phyloP scores from a whole-genome alignment of 2,888 invertebrate genomes.

The Eremobia ochroleuca region DNA sequence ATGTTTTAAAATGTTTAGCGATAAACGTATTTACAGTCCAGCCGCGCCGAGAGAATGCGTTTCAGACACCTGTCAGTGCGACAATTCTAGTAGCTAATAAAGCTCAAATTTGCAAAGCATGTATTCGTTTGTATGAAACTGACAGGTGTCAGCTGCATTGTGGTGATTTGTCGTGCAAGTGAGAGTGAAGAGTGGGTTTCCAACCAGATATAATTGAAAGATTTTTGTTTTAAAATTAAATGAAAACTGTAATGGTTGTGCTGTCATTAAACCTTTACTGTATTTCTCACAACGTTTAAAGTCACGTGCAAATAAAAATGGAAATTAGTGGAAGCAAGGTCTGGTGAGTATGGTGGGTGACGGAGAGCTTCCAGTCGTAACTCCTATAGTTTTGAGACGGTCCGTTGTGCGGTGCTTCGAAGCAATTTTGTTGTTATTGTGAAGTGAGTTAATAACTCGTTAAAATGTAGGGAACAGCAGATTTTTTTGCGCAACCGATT shows the following conservation, averaged over 20 bases:
- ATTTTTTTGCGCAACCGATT: too few relatives aligned
- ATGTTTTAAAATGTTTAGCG: neutral
- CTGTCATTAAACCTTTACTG: neutral
- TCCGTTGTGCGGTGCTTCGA: too few relatives aligned
- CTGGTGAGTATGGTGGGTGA: too few relatives aligned
- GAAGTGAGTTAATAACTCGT: too few relatives aligned
- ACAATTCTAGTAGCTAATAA: too few relatives aligned
- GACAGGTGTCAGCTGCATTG: neutral
- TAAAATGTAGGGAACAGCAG: too few relatives aligned
- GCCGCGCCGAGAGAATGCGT: neutral
- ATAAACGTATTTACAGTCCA: neutral
- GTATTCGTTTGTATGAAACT: neutral
- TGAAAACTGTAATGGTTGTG: neutral
- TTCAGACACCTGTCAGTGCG: neutral
- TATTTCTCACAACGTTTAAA: neutral
- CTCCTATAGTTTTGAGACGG: too few relatives aligned
- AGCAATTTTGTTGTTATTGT: too few relatives aligned
- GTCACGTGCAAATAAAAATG: neutral
- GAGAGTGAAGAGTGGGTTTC: neutral
- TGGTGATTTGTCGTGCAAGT: neutral
- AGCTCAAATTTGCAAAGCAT: neutral
- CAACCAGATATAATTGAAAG: neutral
- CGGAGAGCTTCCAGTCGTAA: too few relatives aligned
- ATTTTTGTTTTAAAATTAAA: neutral
- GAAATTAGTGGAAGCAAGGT: too few relatives aligned